Evolutionary conservation across 1,140 invertebrate species (phyloP), one percentile per base, ranked within the genome.

Genomic region (Habropoda laboriosa): DNA sequence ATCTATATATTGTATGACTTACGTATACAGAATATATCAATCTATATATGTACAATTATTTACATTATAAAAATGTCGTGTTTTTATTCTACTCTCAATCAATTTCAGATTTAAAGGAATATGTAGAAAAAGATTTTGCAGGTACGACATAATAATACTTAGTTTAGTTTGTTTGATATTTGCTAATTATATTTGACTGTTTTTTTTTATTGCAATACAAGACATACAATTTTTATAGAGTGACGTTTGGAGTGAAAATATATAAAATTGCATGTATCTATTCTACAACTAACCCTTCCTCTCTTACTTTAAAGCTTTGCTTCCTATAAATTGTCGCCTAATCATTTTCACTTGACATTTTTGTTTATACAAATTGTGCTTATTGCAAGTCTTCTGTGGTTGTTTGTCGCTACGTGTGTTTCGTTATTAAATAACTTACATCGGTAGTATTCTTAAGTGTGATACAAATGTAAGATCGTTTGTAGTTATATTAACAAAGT

Each of bases 1-100:
- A 83, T 87, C 88, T 85, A 87, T 61, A 86, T 84, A 87, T 87
- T 91, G 89, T 91, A 90, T 81, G 45, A 81, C 81, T 80, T 75
- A 82, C 83, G 73, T 87, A 87, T 87, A 74, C 79, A 86, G 81
- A 83, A 84, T 85, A 87, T 73, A 88, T 81, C 60, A 78, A 82
- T 82, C 81, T 85, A 83, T 79, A 82, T 47, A 83, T 83, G 74
- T 78, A 67, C 78, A 68, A 80, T 79, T 51, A 82, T 32, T 87
- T 87, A 63, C n/a, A 57, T 80, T 60, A 80, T 60, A 27, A 27
- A 84, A 80, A 72, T 70, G 30, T 61, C 53, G 40, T 88, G 60
- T 74, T 86, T 87, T 81, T 86, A 82, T 83, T 89, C 70, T 80
- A 68, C 68, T 72, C 68, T 82, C 60, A 71, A 79, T 70, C 58